Evolutionary conservation across 2,113 vertebrate species (phyloP).

Genomic region (Pseudonaja textilis): DNA sequence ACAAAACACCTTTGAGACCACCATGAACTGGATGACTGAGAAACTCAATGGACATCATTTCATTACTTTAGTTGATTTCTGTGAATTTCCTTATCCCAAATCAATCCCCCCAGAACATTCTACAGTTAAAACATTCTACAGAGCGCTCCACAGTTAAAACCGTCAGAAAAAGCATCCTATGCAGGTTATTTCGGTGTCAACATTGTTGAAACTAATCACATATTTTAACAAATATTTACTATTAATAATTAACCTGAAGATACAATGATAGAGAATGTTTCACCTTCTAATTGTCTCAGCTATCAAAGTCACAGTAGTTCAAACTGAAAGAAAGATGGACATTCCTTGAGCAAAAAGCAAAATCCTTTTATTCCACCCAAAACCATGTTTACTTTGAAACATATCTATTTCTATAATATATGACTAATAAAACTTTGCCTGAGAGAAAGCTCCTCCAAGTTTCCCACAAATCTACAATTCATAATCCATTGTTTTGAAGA

Average conservation of each 20-base stretch:
- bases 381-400: neutral
- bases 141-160: neutral
- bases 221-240: neutral
- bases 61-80: neutral
- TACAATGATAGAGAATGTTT: neutral
- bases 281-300: neutral
- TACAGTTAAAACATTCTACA: neutral
- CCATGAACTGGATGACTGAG: too few species aligned
- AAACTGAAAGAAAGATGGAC: neutral
- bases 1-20: too few species aligned
- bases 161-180: neutral
- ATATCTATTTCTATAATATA: neutral
- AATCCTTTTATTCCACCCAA: neutral
- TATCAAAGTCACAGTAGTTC: neutral
- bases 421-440: too few species aligned
- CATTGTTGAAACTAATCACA: neutral
- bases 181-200: neutral
- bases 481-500: too few species aligned
- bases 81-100: neutral
- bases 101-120: neutral
- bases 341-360: neutral
- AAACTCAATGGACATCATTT: neutral
- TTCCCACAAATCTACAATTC: too few species aligned
- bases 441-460: too few species aligned
- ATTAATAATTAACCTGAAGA: neutral